Conservation (phyloP, 2,888 invertebrate species). For the Lycophotia porphyrea region DNA sequence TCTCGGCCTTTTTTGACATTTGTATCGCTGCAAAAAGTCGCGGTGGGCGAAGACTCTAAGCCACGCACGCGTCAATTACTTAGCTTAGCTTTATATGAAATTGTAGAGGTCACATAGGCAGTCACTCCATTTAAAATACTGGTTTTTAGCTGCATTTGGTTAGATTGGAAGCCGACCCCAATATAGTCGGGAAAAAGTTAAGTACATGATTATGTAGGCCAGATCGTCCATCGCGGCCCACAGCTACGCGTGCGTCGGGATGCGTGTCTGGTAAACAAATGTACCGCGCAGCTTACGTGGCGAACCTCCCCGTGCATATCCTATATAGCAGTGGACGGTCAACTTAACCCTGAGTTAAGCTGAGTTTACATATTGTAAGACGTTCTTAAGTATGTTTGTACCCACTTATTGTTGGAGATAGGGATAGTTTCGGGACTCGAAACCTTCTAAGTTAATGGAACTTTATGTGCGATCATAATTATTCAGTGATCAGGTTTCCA, state of each 20-base stretch:
- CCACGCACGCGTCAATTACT: background rate
- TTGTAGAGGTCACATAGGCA: background rate
- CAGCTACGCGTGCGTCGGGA: background rate
- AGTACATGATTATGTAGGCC: background rate
- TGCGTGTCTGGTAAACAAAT: background rate
- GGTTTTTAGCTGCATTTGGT: background rate
- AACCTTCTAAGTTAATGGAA: background rate
- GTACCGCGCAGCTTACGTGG: background rate
- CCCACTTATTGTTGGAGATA: slow-evolving; percentile 5
- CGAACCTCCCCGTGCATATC: background rate
- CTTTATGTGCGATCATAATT: background rate
- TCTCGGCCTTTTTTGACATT: background rate
- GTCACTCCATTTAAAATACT: background rate
- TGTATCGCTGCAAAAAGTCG: background rate
- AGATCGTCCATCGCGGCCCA: background rate
- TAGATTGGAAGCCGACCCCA: background rate
- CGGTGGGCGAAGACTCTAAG: background rate
- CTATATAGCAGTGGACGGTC: background rate
- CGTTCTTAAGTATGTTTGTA: background rate
- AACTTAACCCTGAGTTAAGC: slow-evolving; percentile 11
- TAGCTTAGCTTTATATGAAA: background rate
- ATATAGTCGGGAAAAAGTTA: background rate
- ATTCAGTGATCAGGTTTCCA: background rate
- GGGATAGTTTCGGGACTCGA: background rate
- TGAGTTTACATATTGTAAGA: slow-evolving; percentile 32